Evolutionary conservation across 2,888 invertebrate species (phyloP).

Genomic region (Drosophila hamatofila): DNA sequence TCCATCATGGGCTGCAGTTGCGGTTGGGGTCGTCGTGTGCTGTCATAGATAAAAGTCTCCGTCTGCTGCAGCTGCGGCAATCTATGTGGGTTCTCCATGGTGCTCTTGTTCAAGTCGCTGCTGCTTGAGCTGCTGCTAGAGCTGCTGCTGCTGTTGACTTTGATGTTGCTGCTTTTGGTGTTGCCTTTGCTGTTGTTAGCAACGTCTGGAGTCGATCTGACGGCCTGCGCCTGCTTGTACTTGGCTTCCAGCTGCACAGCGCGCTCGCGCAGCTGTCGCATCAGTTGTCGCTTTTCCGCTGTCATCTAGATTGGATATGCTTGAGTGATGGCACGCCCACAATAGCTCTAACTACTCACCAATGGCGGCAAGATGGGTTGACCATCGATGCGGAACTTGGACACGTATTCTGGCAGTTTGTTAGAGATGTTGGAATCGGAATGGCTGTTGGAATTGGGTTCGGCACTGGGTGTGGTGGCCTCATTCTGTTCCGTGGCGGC

Average conservation of each 20-base stretch:
- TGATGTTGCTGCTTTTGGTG: conserved; percentile 1
- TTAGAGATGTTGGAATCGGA: not conserved
- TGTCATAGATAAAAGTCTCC: conserved; percentile 82
- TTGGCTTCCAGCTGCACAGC: conserved; percentile 75
- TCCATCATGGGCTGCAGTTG: not conserved
- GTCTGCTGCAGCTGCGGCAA: conserved; percentile 76
- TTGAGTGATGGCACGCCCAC: conserved; percentile 45
- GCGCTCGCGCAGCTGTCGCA: conserved; percentile 71
- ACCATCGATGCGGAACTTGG: conserved; percentile 83
- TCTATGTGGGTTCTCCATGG: conserved; percentile 37
- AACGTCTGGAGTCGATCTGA: conserved; percentile 12
- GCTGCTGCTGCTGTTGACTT: not conserved
- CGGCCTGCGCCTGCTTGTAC: conserved; percentile 33
- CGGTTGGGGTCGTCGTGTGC: conserved; percentile 35
- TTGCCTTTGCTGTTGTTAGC: not conserved
- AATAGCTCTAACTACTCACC: conserved; percentile 66
- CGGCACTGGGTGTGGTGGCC: conserved; percentile 13
- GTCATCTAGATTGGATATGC: conserved; percentile 79
- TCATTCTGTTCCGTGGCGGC: conserved; percentile 48
- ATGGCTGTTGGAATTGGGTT: conserved; percentile 1
- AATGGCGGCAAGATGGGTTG: conserved; percentile 83
- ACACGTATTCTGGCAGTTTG: conserved; percentile 29
- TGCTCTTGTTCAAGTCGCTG: conserved; percentile 10
- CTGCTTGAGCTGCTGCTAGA: conserved; percentile 7
- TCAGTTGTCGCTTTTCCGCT: conserved; percentile 73